Percentiles rank a stretch among this genome's conserved stretches.
phyloP scores from a whole-genome alignment of 2,888 invertebrate species.

The Congeria kusceri region DNA sequence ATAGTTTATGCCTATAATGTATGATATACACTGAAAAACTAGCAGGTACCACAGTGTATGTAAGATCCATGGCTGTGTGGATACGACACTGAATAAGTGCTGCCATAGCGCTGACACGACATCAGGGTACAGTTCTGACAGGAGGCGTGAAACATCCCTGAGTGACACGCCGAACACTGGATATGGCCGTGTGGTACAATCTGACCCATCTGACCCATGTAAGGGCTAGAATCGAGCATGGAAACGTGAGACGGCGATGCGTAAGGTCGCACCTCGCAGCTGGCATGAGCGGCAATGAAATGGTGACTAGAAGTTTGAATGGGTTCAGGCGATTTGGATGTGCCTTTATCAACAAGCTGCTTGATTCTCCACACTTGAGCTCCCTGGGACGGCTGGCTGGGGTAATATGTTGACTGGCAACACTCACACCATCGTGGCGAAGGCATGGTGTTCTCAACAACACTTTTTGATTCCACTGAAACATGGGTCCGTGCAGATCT shows the following conservation, averaged over 20 bases:
- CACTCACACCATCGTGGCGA: slow-evolving; percentile 60
- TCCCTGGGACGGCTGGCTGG: slow-evolving; percentile 54
- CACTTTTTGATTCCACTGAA: slow-evolving; percentile 55
- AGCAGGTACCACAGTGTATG: slow-evolving; percentile 58
- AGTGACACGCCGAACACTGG: slow-evolving; percentile 54
- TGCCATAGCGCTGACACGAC: slow-evolving; percentile 69
- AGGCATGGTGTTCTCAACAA: slow-evolving; percentile 45
- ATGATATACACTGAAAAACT: neutral
- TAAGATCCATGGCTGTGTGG: slow-evolving; percentile 61
- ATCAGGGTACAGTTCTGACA: slow-evolving; percentile 73
- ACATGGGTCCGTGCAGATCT: slow-evolving; percentile 66
- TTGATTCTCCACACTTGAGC: slow-evolving; percentile 61
- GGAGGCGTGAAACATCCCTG: slow-evolving; percentile 63
- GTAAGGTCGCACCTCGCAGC: slow-evolving; percentile 57
- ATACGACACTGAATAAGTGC: slow-evolving; percentile 74
- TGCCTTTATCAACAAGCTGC: slow-evolving; percentile 54
- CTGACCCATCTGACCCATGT: slow-evolving; percentile 56
- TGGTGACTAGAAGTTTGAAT: slow-evolving; percentile 60
- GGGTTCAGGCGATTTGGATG: slow-evolving; percentile 43
- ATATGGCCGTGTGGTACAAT: slow-evolving; percentile 56
- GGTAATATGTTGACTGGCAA: slow-evolving; percentile 58
- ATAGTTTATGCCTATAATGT: too few species aligned
- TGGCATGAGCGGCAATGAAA: slow-evolving; percentile 52
- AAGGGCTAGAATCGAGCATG: slow-evolving; percentile 57
- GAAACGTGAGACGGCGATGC: slow-evolving; percentile 56